These are phyloP conservation scores for Drosophila orosa DNA, from an alignment of 1,140 invertebrate genomes.

Conservation along the genomic window DNA sequence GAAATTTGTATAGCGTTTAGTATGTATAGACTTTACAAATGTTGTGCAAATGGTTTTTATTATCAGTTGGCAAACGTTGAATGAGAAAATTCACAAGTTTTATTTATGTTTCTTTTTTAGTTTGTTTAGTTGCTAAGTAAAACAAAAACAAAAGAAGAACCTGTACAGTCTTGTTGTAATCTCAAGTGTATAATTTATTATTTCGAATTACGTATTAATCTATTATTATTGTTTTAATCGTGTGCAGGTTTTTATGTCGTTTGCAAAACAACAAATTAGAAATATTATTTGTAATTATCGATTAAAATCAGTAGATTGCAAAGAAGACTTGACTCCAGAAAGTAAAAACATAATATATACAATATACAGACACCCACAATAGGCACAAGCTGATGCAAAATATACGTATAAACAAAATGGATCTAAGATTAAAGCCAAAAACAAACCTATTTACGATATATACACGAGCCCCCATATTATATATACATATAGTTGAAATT, in stretches of 20 bases:
- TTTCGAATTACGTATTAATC: slow-evolving; percentile 59
- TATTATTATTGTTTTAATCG: slow-evolving; percentile 68
- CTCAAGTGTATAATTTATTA: slow-evolving; percentile 80
- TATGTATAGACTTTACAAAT: slow-evolving; percentile 39
- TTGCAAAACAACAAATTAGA: slow-evolving; percentile 74
- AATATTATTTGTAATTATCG: slow-evolving; percentile 50
- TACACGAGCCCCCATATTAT: slow-evolving; percentile 42
- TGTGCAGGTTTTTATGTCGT: slow-evolving; percentile 77
- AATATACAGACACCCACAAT: slow-evolving; percentile 46
- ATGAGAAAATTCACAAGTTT: slow-evolving; percentile 58
- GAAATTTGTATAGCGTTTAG: slow-evolving; percentile 51
- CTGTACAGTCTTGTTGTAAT: slow-evolving; percentile 82
- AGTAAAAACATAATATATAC: slow-evolving; percentile 35
- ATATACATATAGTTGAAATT: slow-evolving; percentile 72
- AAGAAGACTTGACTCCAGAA: slow-evolving; percentile 45
- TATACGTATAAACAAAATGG: slow-evolving; percentile 71
- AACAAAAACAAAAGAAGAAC: slow-evolving; percentile 9
- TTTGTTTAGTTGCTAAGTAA: slow-evolving; percentile 60
- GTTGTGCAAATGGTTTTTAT: slow-evolving; percentile 65
- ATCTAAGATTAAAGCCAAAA: slow-evolving; percentile 82
- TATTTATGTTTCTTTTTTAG: slow-evolving; percentile 52
- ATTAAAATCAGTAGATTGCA: slow-evolving; percentile 32
- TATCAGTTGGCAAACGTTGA: slow-evolving; percentile 52
- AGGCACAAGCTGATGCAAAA: slow-evolving; percentile 46
- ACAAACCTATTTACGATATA: slow-evolving; percentile 68